Conservation (phyloP, 2,888 invertebrate species). For the Belgica antarctica region DNA sequence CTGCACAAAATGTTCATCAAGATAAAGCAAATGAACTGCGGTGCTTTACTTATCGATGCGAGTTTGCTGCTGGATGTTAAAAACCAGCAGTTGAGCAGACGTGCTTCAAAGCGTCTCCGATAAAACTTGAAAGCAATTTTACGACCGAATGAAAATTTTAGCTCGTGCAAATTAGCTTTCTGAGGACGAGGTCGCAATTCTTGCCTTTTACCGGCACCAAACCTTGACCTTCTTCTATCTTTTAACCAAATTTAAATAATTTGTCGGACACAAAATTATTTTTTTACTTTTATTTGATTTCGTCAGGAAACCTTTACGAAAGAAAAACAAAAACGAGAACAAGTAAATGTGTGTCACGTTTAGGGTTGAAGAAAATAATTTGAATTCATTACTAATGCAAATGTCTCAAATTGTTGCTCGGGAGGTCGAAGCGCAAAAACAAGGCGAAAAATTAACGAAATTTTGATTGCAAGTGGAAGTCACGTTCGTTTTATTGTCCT, state of each 20-base stretch:
- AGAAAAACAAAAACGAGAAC: neutral
- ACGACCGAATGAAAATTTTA: neutral
- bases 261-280: neutral
- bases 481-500: constrained; percentile 8
- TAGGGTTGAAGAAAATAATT: neutral
- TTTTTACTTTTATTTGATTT: too few relatives aligned
- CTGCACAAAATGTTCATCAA: constrained; percentile 7
- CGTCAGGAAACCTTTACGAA: too few relatives aligned
- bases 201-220: neutral
- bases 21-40: neutral
- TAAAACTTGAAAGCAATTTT: constrained; percentile 1
- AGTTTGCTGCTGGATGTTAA: neutral
- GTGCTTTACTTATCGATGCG: neutral
- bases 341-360: neutral
- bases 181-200: too few relatives aligned
- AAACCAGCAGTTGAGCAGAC: neutral
- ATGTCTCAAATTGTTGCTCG: neutral
- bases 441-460: neutral
- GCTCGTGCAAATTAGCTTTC: too few relatives aligned
- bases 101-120: neutral
- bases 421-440: neutral
- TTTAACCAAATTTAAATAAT: neutral
- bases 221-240: neutral
- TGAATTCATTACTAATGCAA: constrained; percentile 12
- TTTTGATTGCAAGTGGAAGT: neutral